phyloP scores from a whole-genome alignment of 2,113 vertebrate species.

The Poeciliopsis occidentalis region DNA sequence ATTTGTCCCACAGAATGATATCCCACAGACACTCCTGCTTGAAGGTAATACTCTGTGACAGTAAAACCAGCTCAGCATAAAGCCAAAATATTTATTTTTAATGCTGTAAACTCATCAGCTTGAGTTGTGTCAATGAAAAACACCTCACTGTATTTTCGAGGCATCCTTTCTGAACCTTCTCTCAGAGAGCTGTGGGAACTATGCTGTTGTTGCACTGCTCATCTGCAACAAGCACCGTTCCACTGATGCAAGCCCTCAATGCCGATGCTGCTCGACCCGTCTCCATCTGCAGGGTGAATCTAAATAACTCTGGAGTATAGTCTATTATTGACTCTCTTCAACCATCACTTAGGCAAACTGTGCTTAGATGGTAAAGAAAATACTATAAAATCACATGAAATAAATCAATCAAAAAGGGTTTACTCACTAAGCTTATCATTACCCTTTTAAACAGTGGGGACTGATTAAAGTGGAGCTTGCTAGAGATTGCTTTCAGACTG shows the following conservation, averaged over 20 bases:
- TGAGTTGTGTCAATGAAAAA: not conserved
- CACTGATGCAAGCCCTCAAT: constrained; percentile 24
- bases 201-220: not conserved
- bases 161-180: not conserved
- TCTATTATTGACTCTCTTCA: not conserved
- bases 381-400: constrained; percentile 5
- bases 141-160: not conserved
- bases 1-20: too few relatives aligned
- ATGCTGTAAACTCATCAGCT: constrained; percentile 4
- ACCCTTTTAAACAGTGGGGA: not conserved
- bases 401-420: constrained; percentile 1
- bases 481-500: too few relatives aligned
- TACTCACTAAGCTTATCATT: not conserved
- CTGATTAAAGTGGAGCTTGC: too few relatives aligned
- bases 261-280: constrained; percentile 13
- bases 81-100: not conserved
- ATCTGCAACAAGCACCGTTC: constrained; percentile 15
- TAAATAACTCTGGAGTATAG: constrained; percentile 1
- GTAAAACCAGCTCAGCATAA: not conserved
- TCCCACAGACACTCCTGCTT: not conserved
- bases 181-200: not conserved
- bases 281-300: constrained; percentile 10
- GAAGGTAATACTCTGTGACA: not conserved
- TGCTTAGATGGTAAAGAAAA: not conserved
- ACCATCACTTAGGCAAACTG: not conserved